phyloP scores from a whole-genome alignment of 2,797 vertebrate species.

The Crotalus adamanteus region DNA sequence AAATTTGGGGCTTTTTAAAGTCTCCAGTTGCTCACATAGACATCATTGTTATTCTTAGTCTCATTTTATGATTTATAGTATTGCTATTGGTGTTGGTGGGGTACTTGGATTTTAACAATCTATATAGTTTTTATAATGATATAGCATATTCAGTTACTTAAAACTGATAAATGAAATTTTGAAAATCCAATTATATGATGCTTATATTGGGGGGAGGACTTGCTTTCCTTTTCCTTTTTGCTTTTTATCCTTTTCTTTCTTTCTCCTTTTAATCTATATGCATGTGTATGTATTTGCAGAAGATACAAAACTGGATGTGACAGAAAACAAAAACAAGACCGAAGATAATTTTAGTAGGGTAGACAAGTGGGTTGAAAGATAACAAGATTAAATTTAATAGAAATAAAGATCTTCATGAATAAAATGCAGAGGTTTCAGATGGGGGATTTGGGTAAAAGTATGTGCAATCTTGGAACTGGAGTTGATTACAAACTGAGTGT shows the following conservation, averaged over 20 bases:
- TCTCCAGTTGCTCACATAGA: neutral
- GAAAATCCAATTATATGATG: neutral
- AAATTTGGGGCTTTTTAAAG: neutral
- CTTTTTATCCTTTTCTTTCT: neutral
- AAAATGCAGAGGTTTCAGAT: neutral
- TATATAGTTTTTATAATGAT: neutral
- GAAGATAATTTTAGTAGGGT: neutral
- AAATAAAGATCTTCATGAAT: neutral
- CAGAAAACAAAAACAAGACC: neutral
- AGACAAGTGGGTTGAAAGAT: neutral
- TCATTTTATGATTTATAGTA: neutral
- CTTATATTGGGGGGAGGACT: neutral
- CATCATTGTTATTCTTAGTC: neutral
- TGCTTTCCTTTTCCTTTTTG: neutral
- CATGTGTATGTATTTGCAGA: neutral
- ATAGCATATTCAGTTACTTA: neutral
- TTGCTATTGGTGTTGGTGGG: neutral
- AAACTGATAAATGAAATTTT: neutral
- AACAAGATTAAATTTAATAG: neutral
- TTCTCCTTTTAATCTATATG: neutral
- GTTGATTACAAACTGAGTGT: neutral
- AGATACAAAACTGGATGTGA: neutral
- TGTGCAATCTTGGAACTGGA: neutral
- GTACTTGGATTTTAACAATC: neutral
- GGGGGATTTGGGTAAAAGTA: neutral